Evolutionary conservation across 2,797 vertebrate genomes (phyloP).

Genomic region (Apogon talboti): DNA sequence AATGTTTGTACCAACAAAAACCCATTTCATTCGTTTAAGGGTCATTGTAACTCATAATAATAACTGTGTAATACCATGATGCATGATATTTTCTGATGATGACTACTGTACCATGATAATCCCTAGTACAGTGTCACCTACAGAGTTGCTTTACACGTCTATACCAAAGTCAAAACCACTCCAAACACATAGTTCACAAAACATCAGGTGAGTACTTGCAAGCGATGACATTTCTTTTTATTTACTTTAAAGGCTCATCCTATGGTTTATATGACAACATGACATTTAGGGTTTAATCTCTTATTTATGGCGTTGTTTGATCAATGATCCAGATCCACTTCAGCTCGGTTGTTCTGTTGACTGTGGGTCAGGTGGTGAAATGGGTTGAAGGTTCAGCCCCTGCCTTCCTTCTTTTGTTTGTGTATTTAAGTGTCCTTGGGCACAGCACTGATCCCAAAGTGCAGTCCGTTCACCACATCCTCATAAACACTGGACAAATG

Average conservation of each 20-base stretch:
- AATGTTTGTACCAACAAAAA: too few species aligned
- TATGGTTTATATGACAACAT: slow-evolving; percentile 53
- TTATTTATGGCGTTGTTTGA: slow-evolving; percentile 32
- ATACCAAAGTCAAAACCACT: not conserved
- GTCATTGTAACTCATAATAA: too few species aligned
- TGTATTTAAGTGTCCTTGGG: not conserved
- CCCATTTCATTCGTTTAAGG: too few species aligned
- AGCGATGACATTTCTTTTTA: slow-evolving; percentile 39
- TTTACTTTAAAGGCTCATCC: slow-evolving; percentile 26
- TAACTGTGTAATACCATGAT: too few species aligned
- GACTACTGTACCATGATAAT: too few species aligned
- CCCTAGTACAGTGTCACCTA: too few species aligned
- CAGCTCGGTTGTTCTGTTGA: slow-evolving; percentile 4
- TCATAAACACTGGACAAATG: slow-evolving; percentile 18
- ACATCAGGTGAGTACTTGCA: not conserved
- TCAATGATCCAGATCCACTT: slow-evolving; percentile 17
- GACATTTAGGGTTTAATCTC: slow-evolving; percentile 55
- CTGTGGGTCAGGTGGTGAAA: not conserved
- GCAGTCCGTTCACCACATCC: not conserved
- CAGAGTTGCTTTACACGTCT: too few species aligned
- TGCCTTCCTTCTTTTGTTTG: not conserved
- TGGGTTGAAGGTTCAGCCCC: not conserved
- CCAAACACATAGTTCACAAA: slow-evolving; percentile 7
- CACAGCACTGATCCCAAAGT: not conserved
- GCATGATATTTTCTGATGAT: too few species aligned